Conservation (phyloP, 2,888 invertebrate genomes). For the Zonitis immaculata region DNA sequence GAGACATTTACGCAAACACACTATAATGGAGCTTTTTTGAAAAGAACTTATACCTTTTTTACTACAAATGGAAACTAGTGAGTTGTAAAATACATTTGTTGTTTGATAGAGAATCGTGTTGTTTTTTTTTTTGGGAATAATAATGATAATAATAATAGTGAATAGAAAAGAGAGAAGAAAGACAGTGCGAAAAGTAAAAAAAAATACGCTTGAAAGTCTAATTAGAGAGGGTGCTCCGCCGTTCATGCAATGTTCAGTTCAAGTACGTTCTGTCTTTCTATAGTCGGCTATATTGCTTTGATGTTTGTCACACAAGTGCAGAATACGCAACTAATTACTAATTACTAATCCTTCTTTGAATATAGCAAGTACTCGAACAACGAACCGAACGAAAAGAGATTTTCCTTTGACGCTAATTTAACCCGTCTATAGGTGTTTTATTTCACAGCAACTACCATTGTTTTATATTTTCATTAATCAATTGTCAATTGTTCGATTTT, state of each 20-base stretch:
- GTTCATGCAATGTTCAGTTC: conserved; percentile 8
- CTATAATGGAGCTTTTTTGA: not conserved
- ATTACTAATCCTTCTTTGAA: conserved; percentile 35
- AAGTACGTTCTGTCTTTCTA: conserved; percentile 21
- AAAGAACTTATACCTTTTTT: not conserved
- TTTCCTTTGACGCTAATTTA: conserved; percentile 27
- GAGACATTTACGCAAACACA: not conserved
- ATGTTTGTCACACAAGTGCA: conserved; percentile 27
- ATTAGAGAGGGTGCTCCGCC: conserved; percentile 22
- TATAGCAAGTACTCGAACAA: conserved; percentile 6
- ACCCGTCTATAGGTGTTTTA: conserved; percentile 18
- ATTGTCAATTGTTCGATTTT: not conserved
- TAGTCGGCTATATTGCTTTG: conserved; percentile 25
- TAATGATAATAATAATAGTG: too few relatives aligned
- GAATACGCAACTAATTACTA: conserved; percentile 36
- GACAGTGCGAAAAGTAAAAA: not conserved
- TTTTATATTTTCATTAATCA: not conserved
- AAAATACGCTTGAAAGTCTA: conserved; percentile 26
- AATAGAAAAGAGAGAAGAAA: not conserved
- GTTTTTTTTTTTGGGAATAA: too few relatives aligned
- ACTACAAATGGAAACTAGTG: too few relatives aligned
- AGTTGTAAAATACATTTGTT: too few relatives aligned
- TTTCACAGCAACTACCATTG: conserved; percentile 1
- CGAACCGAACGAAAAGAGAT: conserved; percentile 23
- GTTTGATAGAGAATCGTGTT: too few relatives aligned